These are phyloP conservation scores for Gorsachius goisagi DNA, from an alignment of 2,113 vertebrate genomes.

Conservation along the genomic window DNA sequence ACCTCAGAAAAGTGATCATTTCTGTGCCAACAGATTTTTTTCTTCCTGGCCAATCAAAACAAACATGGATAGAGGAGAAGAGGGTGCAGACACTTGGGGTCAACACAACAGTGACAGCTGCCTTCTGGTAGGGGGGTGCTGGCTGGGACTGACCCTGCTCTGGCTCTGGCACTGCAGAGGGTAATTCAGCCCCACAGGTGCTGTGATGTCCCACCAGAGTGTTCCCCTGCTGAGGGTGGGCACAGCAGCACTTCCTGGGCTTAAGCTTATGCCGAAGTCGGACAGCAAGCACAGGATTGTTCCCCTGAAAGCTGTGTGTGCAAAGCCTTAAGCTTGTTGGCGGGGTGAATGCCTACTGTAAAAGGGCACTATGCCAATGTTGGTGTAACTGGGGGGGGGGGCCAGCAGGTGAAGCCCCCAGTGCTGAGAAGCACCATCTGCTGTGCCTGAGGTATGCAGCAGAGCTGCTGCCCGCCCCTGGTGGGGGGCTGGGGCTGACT, in stretches of 20 bases:
- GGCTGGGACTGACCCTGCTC: neutral
- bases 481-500: no score
- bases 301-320: rapidly evolving
- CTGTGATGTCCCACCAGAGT: rapidly evolving
- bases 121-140: neutral
- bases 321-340: neutral
- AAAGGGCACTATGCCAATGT: neutral
- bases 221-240: neutral
- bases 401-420: neutral
- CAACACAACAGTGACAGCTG: neutral
- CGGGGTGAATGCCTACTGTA: neutral
- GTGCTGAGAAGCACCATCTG: no score
- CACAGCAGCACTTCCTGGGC: neutral
- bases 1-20: neutral
- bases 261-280: neutral
- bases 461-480: neutral
- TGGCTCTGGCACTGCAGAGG: neutral
- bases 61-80: neutral
- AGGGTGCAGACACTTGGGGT: neutral
- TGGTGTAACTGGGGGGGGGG: no score
- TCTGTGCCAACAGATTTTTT: neutral
- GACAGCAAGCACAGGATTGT: rapidly evolving
- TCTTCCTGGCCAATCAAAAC: slow-evolving; percentile 67
- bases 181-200: rapidly evolving
- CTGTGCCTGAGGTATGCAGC: neutral